These are phyloP conservation scores for Bicyclus anynana DNA, from an alignment of 1,140 invertebrate species.

Conservation along the genomic window DNA sequence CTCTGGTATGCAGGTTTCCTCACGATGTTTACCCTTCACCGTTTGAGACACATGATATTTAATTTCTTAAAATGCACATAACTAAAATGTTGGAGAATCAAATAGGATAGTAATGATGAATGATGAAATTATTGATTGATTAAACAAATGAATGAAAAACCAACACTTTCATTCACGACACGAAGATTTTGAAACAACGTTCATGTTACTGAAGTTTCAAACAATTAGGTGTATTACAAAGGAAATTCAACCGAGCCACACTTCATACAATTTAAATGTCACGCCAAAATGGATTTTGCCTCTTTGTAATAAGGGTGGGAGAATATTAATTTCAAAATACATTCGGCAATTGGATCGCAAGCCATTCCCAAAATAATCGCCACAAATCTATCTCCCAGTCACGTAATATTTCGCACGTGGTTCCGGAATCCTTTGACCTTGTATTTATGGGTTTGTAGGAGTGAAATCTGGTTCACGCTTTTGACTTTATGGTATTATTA, in stretches of 20 bases:
- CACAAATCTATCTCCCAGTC: conserved; percentile 25
- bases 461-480: background rate
- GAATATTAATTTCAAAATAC: conserved; percentile 5
- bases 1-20: too few species aligned
- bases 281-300: conserved; percentile 13
- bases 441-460: conserved; percentile 1
- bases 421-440: conserved; percentile 6
- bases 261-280: conserved; percentile 5
- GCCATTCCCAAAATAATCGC: conserved; percentile 40
- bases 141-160: too few species aligned
- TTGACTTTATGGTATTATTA: background rate
- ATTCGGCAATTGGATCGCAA: conserved; percentile 27
- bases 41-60: too few species aligned
- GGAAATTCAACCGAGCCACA: conserved; percentile 24
- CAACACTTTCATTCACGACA: too few species aligned
- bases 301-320: background rate
- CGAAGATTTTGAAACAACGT: background rate
- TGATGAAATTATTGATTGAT: too few species aligned
- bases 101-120: too few species aligned
- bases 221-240: conserved; percentile 31
- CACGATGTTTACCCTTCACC: too few species aligned
- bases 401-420: conserved; percentile 24
- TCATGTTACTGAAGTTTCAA: conserved; percentile 16
- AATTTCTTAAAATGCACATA: too few species aligned
- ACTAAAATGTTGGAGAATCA: too few species aligned